These are phyloP conservation scores for Harlomillsia oculata DNA, from an alignment of 1,140 invertebrate genomes.

Conservation along the genomic window DNA sequence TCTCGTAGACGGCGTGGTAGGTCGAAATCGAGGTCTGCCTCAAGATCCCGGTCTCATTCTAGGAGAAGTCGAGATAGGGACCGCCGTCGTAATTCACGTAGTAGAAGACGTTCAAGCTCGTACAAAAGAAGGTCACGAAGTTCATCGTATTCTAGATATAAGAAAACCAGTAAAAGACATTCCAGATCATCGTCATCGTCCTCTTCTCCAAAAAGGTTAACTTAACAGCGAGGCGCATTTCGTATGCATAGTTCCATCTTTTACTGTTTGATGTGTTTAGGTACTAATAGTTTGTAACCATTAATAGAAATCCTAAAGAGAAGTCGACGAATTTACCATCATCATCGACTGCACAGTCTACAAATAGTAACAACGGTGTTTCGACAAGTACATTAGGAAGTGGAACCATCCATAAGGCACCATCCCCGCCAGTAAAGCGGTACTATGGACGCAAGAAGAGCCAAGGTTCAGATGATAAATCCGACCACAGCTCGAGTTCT, in stretches of 20 bases:
- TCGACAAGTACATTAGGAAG: too few species aligned
- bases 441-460: slow-evolving; percentile 22
- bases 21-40: slow-evolving; percentile 9
- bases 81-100: slow-evolving; percentile 6
- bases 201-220: too few species aligned
- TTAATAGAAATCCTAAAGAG: too few species aligned
- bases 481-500: slow-evolving; percentile 3
- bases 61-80: slow-evolving; percentile 34
- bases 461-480: slow-evolving; percentile 1
- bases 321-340: too few species aligned
- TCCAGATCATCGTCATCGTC: background rate
- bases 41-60: slow-evolving; percentile 38
- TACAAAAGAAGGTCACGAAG: background rate
- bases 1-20: slow-evolving; percentile 36
- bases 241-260: too few species aligned
- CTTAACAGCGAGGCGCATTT: too few species aligned
- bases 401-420: slow-evolving; percentile 1
- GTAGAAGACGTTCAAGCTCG: slow-evolving; percentile 7
- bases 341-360: too few species aligned
- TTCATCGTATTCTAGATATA: background rate
- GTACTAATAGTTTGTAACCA: too few species aligned
- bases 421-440: slow-evolving; percentile 23
- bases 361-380: too few species aligned
- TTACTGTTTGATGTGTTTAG: too few species aligned
- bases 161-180: background rate